Conservation (phyloP, 2,113 vertebrate genomes). For the Alouatta palliata region DNA sequence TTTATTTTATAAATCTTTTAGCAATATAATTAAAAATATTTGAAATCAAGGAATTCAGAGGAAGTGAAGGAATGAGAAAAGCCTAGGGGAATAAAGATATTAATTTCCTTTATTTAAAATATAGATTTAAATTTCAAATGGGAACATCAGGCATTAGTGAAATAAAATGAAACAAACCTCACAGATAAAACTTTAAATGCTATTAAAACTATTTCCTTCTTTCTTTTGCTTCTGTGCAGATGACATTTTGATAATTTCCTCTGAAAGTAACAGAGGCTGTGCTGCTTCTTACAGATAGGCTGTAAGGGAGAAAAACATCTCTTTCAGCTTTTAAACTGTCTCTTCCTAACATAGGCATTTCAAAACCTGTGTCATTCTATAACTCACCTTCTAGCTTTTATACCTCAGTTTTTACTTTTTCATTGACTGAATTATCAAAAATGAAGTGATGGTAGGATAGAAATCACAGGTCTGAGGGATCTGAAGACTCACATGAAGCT, state of each 20-base stretch:
- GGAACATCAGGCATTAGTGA: not conserved
- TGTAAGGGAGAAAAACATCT: not conserved
- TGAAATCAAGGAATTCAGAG: not conserved
- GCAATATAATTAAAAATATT: constrained; percentile 9
- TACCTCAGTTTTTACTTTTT: not conserved
- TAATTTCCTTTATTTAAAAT: not conserved
- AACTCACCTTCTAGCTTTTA: not conserved
- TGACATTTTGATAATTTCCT: not conserved
- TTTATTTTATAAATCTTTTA: not conserved
- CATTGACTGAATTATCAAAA: not conserved
- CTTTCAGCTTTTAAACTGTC: not conserved
- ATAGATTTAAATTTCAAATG: constrained; percentile 7
- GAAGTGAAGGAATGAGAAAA: not conserved
- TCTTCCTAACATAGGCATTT: not conserved
- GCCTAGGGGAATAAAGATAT: not conserved
- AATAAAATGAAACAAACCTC: constrained; percentile 52
- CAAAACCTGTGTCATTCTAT: not conserved
- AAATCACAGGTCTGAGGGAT: not conserved
- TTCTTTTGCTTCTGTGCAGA: not conserved
- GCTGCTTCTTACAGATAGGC: not conserved
- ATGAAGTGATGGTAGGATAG: not conserved
- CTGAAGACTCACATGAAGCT: not conserved
- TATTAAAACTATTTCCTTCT: constrained; percentile 1
- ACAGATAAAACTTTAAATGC: not conserved
- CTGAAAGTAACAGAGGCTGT: not conserved